A percentile compares a stretch with the other conserved stretches of the same genome.
phyloP scores from a whole-genome alignment of 2,113 vertebrate species.

The Ochotona princeps region DNA sequence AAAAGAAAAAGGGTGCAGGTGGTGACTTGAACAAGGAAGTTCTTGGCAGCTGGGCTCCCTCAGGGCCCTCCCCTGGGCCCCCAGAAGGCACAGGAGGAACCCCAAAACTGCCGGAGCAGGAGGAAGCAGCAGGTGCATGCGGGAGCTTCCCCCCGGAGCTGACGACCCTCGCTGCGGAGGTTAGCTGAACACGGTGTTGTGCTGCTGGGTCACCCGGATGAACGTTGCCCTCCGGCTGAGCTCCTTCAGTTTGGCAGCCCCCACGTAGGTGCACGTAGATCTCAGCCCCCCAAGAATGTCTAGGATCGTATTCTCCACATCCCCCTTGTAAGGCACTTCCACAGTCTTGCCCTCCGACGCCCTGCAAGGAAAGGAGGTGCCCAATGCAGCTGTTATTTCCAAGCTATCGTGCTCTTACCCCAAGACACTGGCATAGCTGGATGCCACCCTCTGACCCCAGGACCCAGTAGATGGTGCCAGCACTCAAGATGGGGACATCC shows the following conservation, averaged over 20 bases:
- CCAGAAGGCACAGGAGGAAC: slow-evolving; percentile 14
- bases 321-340: slow-evolving; percentile 95
- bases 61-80: background rate
- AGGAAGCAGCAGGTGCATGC: background rate
- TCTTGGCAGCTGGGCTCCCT: slow-evolving; percentile 18
- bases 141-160: background rate
- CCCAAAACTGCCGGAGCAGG: background rate
- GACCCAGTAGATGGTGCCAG: no score
- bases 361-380: slow-evolving; percentile 82
- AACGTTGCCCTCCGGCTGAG: slow-evolving; percentile 96
- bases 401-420: background rate
- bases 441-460: fast-evolving
- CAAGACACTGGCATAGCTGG: background rate
- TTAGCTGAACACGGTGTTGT: slow-evolving; percentile 93
- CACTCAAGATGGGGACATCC: background rate
- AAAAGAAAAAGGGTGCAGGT: background rate
- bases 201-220: slow-evolving; percentile 98
- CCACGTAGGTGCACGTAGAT: slow-evolving; percentile 98
- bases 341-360: slow-evolving; percentile 96
- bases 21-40: slow-evolving; percentile 49
- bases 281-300: slow-evolving; percentile 96
- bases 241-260: slow-evolving; percentile 98
- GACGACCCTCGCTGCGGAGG: background rate
- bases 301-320: slow-evolving; percentile 93
- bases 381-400: background rate